Percentiles rank a stretch among this genome's conserved stretches.
These are phyloP conservation scores for Rhinichthys klamathensis DNA, from an alignment of 2,113 vertebrate genomes.

Conservation along the genomic window DNA sequence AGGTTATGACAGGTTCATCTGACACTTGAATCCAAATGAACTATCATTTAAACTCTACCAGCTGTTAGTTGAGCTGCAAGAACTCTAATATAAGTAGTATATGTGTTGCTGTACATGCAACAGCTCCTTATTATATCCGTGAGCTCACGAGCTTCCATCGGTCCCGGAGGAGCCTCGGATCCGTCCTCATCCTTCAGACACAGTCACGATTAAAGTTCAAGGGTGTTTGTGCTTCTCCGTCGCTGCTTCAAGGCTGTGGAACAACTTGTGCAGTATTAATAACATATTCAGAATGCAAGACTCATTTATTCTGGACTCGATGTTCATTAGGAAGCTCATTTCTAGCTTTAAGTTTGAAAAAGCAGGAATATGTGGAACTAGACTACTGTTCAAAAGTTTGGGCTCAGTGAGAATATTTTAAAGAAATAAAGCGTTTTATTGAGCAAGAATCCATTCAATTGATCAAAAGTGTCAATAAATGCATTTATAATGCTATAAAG, in stretches of 20 bases:
- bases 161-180: not conserved
- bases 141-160: not conserved
- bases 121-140: slow-evolving; percentile 13
- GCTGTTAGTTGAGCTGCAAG: not conserved
- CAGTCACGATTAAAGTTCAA: not conserved
- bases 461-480: not conserved
- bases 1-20: not conserved
- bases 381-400: too few species aligned
- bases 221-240: slow-evolving; percentile 1
- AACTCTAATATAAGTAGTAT: not conserved
- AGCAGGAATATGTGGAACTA: not conserved
- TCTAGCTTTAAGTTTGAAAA: not conserved
- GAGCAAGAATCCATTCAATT: not conserved
- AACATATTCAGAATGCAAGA: not conserved
- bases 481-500: not conserved
- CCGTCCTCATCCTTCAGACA: not conserved
- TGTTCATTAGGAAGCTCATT: not conserved
- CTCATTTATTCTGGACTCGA: not conserved
- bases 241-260: not conserved
- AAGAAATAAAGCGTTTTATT: not conserved
- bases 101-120: not conserved
- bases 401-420: too few species aligned
- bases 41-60: not conserved
- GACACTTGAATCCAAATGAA: not conserved
- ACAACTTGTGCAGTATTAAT: not conserved